These are phyloP conservation scores for Trichomycterus rosablanca DNA, from an alignment of 2,113 vertebrate genomes.

Conservation along the genomic window DNA sequence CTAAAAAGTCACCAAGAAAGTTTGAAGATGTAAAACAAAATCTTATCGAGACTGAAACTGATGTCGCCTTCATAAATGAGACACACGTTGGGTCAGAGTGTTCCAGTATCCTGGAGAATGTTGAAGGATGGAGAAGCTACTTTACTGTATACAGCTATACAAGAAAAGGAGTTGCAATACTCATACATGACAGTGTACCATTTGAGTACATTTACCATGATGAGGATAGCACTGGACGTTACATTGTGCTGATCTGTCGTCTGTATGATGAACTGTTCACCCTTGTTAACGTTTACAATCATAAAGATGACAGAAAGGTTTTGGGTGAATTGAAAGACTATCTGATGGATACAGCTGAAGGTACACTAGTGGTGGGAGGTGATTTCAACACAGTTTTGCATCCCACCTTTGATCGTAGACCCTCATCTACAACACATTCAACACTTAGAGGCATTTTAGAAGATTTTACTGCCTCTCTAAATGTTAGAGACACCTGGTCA, in stretches of 20 bases:
- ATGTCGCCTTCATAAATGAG: constrained; percentile 29
- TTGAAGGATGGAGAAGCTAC: neutral
- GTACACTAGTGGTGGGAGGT: constrained; percentile 31
- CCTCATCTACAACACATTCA: neutral
- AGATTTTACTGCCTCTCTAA: constrained; percentile 15
- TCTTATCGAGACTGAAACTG: neutral
- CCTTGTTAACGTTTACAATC: constrained; percentile 46
- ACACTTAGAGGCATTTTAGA: constrained; percentile 14
- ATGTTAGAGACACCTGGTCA: constrained; percentile 21
- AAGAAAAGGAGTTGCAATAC: constrained; percentile 12
- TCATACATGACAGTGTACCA: neutral
- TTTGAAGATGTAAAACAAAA: neutral
- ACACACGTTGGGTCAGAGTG: constrained; percentile 15
- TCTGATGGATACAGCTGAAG: constrained; percentile 46
- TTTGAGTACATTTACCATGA: constrained; percentile 25
- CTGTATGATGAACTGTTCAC: constrained; percentile 33
- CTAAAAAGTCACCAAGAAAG: neutral
- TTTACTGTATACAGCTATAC: neutral
- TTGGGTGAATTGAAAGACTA: constrained; percentile 42
- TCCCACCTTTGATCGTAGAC: constrained; percentile 15
- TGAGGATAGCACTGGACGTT: constrained; percentile 24
- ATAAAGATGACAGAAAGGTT: constrained; percentile 27
- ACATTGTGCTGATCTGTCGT: constrained; percentile 28
- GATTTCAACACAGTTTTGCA: constrained; percentile 35
- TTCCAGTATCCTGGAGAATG: neutral